These are phyloP conservation scores for Stenotaenia linearis DNA, from an alignment of 2,888 invertebrate genomes.

Conservation along the genomic window DNA sequence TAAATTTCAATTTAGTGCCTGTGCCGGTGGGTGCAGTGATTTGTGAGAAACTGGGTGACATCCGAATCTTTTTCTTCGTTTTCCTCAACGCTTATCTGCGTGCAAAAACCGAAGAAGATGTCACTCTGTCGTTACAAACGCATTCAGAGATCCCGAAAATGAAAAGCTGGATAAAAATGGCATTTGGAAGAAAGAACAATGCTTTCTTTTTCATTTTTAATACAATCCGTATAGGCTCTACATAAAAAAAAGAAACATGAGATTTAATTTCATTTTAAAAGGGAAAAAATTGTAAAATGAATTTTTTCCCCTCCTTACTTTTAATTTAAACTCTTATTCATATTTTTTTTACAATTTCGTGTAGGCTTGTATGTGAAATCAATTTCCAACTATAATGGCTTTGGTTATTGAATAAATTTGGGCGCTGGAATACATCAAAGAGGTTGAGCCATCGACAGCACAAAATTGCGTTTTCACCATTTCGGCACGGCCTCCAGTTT, in stretches of 20 bases:
- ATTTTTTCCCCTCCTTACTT: background rate
- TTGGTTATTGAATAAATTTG: constrained; percentile 7
- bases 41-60: constrained; percentile 21
- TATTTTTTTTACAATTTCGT: background rate
- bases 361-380: background rate
- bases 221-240: background rate
- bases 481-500: constrained; percentile 7
- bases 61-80: constrained; percentile 26
- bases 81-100: constrained; percentile 23
- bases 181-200: background rate
- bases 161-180: constrained; percentile 6
- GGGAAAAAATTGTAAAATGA: background rate
- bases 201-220: background rate
- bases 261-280: background rate
- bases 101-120: constrained; percentile 23
- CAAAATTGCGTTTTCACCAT: background rate
- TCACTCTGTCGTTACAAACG: constrained; percentile 10
- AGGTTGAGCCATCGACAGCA: background rate
- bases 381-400: background rate
- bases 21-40: constrained; percentile 26
- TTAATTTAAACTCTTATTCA: background rate
- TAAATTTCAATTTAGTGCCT: constrained; percentile 20
- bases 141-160: background rate
- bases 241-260: background rate
- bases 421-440: constrained; percentile 7